Evolutionary conservation across 1,140 invertebrate genomes (phyloP), one percentile per base, ranked within the genome.

Genomic region (Gonatopus flavifemur): DNA sequence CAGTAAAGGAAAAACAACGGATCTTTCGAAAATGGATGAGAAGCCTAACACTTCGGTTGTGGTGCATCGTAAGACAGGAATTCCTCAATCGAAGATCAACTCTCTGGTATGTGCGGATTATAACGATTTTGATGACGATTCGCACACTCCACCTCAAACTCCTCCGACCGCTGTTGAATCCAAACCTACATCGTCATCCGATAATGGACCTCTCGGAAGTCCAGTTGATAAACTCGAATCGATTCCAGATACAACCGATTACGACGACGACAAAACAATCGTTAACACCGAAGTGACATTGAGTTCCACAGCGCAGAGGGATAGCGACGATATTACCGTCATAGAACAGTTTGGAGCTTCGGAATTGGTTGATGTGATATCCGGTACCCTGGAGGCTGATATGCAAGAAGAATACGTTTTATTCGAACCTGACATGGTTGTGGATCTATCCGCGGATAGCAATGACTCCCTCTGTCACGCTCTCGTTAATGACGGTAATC

Each of bases 61-160:
- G 0, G 76, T 79, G 0, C 79, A 80, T 48, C 71, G 80, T 3
- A 76, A 80, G 48, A 75, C 79, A 0, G 69, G 73, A 2, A 75
- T 74, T 16, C 63, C 72, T 0, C 72, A 71, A 25, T 74, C 75
- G 3, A 84, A 82, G 64, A 79, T 82, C 13, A 78, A 81, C 28
- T 83, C 82, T 3, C 57, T 85, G 13, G 83, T 84, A 0, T 82
- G 82, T 52, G 77, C 77, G 0, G 84, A 86, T 58, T 85, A 84
- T 51, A 84, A 84, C 62, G 83, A 85, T 49, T 83, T 83, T 36
- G 84, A 86, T 55, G 85, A 85, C 56, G 83, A 82, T 62, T 83
- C 82, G 0, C 79, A 78, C 28, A 80, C 82, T 3, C 79, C 83
- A 25, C 81, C 81, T 1, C 76, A 82, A 44, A 82, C 83, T n/a